Conservation (phyloP, 2,113 vertebrate species). For the Thomomys bottae region DNA sequence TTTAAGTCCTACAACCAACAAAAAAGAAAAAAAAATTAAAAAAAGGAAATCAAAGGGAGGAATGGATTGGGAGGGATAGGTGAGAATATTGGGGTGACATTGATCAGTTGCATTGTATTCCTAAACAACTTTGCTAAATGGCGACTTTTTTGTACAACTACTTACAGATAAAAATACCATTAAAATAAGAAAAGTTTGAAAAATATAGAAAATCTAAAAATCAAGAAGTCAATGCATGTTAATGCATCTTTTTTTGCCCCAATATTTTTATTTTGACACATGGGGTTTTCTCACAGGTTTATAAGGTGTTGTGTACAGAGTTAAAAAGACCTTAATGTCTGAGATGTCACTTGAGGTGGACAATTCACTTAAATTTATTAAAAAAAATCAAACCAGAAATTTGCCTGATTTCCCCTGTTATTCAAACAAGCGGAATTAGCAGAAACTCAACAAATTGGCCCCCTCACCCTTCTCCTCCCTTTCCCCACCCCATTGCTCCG, state of each 20-base stretch:
- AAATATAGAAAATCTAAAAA: background rate
- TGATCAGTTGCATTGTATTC: too few species aligned
- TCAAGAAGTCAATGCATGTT: background rate
- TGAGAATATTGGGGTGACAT: too few species aligned
- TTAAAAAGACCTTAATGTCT: constrained; percentile 5
- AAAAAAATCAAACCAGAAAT: background rate
- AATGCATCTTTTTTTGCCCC: background rate
- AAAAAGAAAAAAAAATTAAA: too few species aligned
- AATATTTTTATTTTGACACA: background rate
- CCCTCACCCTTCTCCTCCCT: too few species aligned
- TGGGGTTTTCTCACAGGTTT: background rate
- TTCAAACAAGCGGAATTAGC: constrained; percentile 7
- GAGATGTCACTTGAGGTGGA: constrained; percentile 13
- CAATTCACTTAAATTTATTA: constrained; percentile 17
- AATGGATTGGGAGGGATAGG: too few species aligned
- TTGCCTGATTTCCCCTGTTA: background rate
- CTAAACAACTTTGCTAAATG: too few species aligned
- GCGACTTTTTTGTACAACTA: too few species aligned
- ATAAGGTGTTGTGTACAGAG: background rate
- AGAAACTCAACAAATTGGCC: background rate
- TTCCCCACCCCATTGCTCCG: background rate
- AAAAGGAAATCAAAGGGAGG: too few species aligned
- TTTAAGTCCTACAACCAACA: too few species aligned
- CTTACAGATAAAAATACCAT: background rate
- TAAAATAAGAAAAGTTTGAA: background rate